Evolutionary conservation across 2,888 invertebrate genomes (phyloP).

Genomic region (Lacanobia wlatinum): DNA sequence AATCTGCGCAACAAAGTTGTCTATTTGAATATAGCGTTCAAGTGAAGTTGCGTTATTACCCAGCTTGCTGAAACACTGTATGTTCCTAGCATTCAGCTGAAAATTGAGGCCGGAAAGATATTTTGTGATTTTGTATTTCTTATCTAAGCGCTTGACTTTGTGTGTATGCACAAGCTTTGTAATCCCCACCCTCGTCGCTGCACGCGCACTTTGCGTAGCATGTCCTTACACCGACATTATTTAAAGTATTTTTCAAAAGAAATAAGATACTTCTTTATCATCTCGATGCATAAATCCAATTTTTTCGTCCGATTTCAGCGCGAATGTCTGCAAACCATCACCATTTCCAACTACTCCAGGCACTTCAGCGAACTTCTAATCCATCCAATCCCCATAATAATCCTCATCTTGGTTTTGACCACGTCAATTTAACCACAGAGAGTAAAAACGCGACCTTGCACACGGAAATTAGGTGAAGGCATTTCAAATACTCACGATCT

Average conservation of each 20-base stretch:
- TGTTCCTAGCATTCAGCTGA: too few relatives aligned
- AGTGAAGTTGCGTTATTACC: not conserved
- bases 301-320: not conserved
- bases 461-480: not conserved
- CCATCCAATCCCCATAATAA: not conserved
- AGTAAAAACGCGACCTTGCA: not conserved
- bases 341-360: too few relatives aligned
- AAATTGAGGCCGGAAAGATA: too few relatives aligned
- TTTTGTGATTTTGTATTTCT: not conserved
- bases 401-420: not conserved
- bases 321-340: too few relatives aligned
- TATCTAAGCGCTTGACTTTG: not conserved
- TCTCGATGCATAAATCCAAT: not conserved
- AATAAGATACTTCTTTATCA: not conserved
- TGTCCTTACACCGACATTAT: not conserved
- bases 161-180: constrained; percentile 2
- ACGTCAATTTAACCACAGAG: not conserved
- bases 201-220: too few relatives aligned
- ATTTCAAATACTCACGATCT: not conserved
- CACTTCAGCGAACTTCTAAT: not conserved
- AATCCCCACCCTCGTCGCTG: too few relatives aligned
- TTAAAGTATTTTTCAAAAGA: not conserved
- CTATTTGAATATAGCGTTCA: constrained; percentile 4
- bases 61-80: not conserved
- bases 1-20: constrained; percentile 10